Evolutionary conservation across 2,113 vertebrate genomes (phyloP).

Genomic region (Eptatretus burgeri): DNA sequence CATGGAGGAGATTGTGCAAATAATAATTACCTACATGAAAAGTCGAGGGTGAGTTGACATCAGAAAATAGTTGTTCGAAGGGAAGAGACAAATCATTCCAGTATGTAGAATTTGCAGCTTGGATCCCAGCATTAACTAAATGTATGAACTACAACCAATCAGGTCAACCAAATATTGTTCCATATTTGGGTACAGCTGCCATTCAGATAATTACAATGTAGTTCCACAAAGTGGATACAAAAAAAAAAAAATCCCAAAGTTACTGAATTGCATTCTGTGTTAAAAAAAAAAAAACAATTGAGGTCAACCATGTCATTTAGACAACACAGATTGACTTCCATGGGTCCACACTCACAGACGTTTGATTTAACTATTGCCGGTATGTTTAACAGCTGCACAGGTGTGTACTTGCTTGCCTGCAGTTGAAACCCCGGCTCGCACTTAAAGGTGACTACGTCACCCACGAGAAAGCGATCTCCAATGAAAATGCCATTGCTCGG

Average conservation of each 20-base stretch:
- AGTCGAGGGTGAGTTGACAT: too few relatives aligned
- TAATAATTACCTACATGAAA: too few relatives aligned
- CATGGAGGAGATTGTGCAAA: neutral
- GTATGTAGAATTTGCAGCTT: too few relatives aligned
- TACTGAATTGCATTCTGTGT: neutral
- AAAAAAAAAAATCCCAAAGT: neutral
- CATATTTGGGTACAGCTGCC: too few relatives aligned
- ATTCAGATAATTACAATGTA: neutral
- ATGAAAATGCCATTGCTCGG: slow-evolving; percentile 58
- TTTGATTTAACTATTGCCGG: too few relatives aligned
- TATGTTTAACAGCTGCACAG: too few relatives aligned
- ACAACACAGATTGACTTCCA: neutral
- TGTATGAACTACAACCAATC: too few relatives aligned
- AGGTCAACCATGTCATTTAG: neutral
- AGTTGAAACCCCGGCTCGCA: slow-evolving; percentile 79
- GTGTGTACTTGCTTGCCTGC: slow-evolving; percentile 17
- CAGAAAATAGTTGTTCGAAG: too few relatives aligned
- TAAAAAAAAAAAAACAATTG: slow-evolving; percentile 2
- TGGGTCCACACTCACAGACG: too few relatives aligned
- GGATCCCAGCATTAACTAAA: too few relatives aligned
- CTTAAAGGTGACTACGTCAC: slow-evolving; percentile 77
- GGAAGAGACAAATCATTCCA: too few relatives aligned
- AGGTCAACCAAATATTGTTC: too few relatives aligned
- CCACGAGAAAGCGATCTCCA: slow-evolving; percentile 69
- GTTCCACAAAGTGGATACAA: slow-evolving; percentile 8